Evolutionary conservation across 1,140 invertebrate genomes (phyloP).

Genomic region (Dendrolimus punctatus): DNA sequence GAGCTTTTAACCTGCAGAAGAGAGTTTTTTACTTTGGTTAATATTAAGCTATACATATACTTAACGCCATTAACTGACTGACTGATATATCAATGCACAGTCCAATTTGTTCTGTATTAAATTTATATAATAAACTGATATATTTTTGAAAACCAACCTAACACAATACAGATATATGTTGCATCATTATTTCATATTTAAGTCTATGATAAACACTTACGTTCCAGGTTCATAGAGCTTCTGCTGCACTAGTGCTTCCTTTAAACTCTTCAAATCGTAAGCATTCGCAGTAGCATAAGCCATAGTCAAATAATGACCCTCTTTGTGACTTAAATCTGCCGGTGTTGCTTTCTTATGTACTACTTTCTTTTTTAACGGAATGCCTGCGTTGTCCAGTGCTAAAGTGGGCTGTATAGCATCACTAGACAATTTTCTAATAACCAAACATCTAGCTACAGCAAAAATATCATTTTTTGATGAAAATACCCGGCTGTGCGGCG

Average conservation of each 20-base stretch:
- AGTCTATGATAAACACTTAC: constrained; percentile 32
- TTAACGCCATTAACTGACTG: no score
- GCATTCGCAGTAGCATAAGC: constrained; percentile 59
- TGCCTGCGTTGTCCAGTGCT: constrained; percentile 41
- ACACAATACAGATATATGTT: constrained; percentile 11
- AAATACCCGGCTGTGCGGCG: constrained; percentile 24
- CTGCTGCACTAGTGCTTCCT: constrained; percentile 48
- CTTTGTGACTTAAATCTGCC: constrained; percentile 46
- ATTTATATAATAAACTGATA: no score
- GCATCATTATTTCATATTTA: constrained; percentile 18
- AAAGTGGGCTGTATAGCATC: constrained; percentile 43
- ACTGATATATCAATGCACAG: no score
- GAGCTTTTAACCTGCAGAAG: constrained; percentile 40
- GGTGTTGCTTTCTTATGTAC: constrained; percentile 44
- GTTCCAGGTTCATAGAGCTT: constrained; percentile 60
- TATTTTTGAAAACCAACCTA: neutral
- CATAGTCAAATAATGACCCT: constrained; percentile 54
- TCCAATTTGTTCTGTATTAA: no score
- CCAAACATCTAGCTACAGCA: constrained; percentile 14
- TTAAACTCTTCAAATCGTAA: constrained; percentile 51
- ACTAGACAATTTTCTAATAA: constrained; percentile 27
- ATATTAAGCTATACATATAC: no score
- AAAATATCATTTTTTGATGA: constrained; percentile 26
- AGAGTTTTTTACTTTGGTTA: no score
- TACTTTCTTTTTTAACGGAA: constrained; percentile 59